phyloP scores from a whole-genome alignment of 2,888 invertebrate species.

The Galerucella nymphaeae region DNA sequence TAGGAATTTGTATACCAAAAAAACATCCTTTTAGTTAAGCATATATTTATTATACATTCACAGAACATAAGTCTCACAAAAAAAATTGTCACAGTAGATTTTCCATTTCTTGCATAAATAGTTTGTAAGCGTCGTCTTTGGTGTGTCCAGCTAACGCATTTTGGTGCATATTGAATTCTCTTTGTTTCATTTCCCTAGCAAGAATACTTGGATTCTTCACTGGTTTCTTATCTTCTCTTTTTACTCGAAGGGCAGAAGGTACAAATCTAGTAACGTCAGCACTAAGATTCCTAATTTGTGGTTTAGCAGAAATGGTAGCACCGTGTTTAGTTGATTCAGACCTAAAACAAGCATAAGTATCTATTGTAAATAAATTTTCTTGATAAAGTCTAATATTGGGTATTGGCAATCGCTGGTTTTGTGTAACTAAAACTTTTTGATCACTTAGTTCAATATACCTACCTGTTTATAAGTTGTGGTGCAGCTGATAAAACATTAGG shows the following conservation, averaged over 20 bases:
- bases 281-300: slow-evolving; percentile 92
- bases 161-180: slow-evolving; percentile 62
- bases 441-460: slow-evolving; percentile 48
- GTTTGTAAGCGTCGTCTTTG: slow-evolving; percentile 98
- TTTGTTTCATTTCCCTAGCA: slow-evolving; percentile 68
- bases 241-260: slow-evolving; percentile 91
- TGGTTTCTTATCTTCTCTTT: slow-evolving; percentile 81
- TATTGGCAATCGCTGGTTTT: too few species aligned
- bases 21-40: too few species aligned
- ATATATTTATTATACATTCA: slow-evolving; percentile 8
- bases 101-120: slow-evolving; percentile 99
- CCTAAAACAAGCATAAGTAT: slow-evolving; percentile 24
- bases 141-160: slow-evolving; percentile 68
- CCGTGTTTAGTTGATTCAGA: slow-evolving; percentile 71
- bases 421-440: not conserved
- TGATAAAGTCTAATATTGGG: too few species aligned
- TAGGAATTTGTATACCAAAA: too few species aligned
- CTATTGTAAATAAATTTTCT: not conserved
- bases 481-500: slow-evolving; percentile 83
- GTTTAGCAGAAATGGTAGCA: slow-evolving; percentile 92
- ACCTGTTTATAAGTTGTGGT: slow-evolving; percentile 82
- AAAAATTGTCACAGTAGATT: slow-evolving; percentile 77
- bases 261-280: slow-evolving; percentile 96
- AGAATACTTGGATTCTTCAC: slow-evolving; percentile 69
- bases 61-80: not conserved